Base-by-base conservation (phyloP, 2,113 vertebrate species). In the Catharus minimus region DNA sequence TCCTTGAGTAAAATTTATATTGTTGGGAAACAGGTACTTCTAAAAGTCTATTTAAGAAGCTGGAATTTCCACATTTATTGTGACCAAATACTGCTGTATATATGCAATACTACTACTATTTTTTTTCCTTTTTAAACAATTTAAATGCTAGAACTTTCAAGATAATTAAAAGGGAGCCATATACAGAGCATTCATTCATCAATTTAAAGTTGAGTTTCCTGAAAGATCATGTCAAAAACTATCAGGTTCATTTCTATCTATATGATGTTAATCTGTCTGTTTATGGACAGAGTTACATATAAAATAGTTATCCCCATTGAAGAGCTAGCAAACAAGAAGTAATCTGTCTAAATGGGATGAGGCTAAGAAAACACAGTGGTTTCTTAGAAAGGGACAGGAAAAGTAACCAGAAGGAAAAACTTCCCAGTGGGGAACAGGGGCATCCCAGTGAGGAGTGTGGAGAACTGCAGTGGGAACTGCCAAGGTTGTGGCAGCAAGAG, bases 391-490 rank as follows among this genome's bases (percentile, higher is more conserved):
- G 7, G 7, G 7, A 3, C 24, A 22, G 11, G 27, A 49, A 41
- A 57, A 15, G 16, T 0, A 2, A 33, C 6, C 44, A 33, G 24
- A 47, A 47, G 47, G 24, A 47, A 24, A 49, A 26, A 26, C 47
- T 26, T 38, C 38, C 38, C 38, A 38, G 38, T 38, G 11, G 38
- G 44, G 44, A 46, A 46, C 44, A 19, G 44, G 20, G 1, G 3
- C n/a, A 5, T 18, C 11, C 27, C 3, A 7, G 36, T 3, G 3
- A 27, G 2, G 3, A 65, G 38, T 38, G 38, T 38, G 38, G 38
- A n/a, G 39, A n/a, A 47, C 27, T 5, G 4, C 2, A 6, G 53
- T 2, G 2, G n/a, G 2, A 3, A 36, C 2, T 33, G 53, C 43
- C 14, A 3, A 21, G 27, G 5, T 2, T 33, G 33, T 2, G 24